These are phyloP conservation scores for Sympetrum striolatum DNA, from an alignment of 2,888 invertebrate genomes.

Conservation along the genomic window DNA sequence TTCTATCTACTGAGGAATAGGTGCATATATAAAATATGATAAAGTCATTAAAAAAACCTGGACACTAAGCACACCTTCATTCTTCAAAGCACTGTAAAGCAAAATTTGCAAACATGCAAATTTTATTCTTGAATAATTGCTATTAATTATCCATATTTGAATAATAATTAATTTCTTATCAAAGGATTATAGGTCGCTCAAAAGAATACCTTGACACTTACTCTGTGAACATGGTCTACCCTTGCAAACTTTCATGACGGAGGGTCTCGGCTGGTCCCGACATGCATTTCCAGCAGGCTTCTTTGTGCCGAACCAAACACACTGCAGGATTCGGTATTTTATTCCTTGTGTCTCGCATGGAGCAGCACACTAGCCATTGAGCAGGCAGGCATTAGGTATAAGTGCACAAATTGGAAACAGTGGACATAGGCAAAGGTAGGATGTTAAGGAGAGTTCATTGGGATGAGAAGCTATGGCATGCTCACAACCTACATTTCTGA, in stretches of 20 bases:
- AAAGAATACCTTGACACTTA: constrained; percentile 57
- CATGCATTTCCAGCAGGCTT: constrained; percentile 88
- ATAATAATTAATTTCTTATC: too few relatives aligned
- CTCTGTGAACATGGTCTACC: constrained; percentile 70
- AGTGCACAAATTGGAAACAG: not conserved
- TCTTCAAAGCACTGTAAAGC: not conserved
- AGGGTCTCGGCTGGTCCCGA: constrained; percentile 75
- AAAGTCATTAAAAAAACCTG: not conserved
- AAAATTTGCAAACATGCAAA: not conserved
- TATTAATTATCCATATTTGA: too few relatives aligned
- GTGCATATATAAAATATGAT: not conserved
- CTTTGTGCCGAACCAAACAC: constrained; percentile 89
- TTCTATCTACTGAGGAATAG: too few relatives aligned
- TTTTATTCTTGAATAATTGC: too few relatives aligned
- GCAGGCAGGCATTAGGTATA: constrained; percentile 10
- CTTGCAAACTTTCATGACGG: constrained; percentile 78
- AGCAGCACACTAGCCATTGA: constrained; percentile 76
- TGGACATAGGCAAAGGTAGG: not conserved
- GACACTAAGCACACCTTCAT: not conserved
- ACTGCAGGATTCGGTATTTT: constrained; percentile 87
- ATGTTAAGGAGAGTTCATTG: not conserved
- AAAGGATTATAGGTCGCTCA: not conserved
- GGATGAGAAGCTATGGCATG: constrained; percentile 14
- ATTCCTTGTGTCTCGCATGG: constrained; percentile 83
- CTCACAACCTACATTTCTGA: not conserved